Evolutionary conservation across 2,888 invertebrate genomes (phyloP), one percentile per base, ranked within the genome.

Genomic region (Chironomus riparius): DNA sequence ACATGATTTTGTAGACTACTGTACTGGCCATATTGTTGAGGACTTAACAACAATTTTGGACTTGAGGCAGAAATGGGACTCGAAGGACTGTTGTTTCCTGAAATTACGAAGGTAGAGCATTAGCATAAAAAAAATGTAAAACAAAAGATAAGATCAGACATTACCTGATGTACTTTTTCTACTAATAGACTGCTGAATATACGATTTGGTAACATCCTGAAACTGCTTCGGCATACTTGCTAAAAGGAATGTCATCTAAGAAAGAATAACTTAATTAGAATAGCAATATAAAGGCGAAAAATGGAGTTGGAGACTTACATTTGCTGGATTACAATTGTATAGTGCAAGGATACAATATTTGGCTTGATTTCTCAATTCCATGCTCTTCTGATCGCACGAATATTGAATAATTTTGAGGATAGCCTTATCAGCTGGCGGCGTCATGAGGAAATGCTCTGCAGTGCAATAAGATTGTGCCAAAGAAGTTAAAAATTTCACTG

Each of bases 251-350:
- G 95, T 94, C 84, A 97, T 92, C 87, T 95, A 91, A n/a, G 7
- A 79, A 78, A 70, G 12, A 77, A 4, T 78, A 77, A 62, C 10
- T 38, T 38, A 4, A 70, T 76, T n/a, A 50, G 24, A 12, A 70
- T n/a, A 21, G 4, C 24, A 1, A 13, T 24, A 13, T 47, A 21
- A 22, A 21, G 2, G 21, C 15, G 6, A 50, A 24, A 74, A 18
- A 74, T 56, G 10, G 61, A 62, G 0, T 22, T 74, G 47, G 4
- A 50, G 62, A 82, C 85, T 81, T 50, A 87, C 87, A 38, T 85
- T 85, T 47, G 94, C 91, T 1, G 96, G 92, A 83, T 95, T 96
- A 79, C 95, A 89, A 86, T 95, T 94, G 86, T 96, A 98, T 76
- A 98, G 86, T 5, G 92, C 91, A 75, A 95, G 90, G 72, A 97